These are phyloP conservation scores for Neotragus pygmaeus DNA, from an alignment of 2,113 vertebrate genomes.

Conservation along the genomic window DNA sequence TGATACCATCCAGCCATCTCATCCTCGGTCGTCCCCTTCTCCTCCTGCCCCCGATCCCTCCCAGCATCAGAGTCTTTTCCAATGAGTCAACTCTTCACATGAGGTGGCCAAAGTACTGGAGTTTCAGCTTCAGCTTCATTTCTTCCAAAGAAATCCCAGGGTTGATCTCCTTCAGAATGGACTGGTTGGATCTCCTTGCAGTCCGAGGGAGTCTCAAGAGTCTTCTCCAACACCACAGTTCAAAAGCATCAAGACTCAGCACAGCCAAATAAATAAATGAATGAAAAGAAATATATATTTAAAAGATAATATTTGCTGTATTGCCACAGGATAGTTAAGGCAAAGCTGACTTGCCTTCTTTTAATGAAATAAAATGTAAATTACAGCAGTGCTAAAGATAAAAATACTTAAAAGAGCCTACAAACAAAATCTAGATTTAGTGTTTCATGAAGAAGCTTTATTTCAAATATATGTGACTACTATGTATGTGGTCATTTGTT, in stretches of 20 bases:
- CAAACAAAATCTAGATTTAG: neutral
- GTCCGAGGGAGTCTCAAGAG: no score
- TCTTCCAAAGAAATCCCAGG: no score
- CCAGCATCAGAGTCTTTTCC: no score
- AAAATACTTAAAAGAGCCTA: neutral
- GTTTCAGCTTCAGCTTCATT: no score
- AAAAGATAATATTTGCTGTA: neutral
- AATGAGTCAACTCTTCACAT: no score
- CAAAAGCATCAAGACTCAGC: neutral
- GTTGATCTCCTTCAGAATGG: no score
- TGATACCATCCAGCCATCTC: no score
- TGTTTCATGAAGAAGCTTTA: neutral
- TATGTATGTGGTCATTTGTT: neutral
- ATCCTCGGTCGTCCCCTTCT: no score
- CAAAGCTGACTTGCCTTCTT: neutral
- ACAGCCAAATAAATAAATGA: neutral
- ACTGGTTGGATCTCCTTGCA: no score
- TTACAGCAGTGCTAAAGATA: neutral
- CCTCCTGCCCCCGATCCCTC: no score
- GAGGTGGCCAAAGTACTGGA: no score
- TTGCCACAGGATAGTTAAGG: neutral
- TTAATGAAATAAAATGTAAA: constrained; percentile 4
- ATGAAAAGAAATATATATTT: neutral
- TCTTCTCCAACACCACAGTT: no score
- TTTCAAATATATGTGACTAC: neutral